Evolutionary conservation across 2,797 vertebrate genomes (phyloP), one percentile per base, ranked within the genome.

Genomic region (Tarsius wallacei): DNA sequence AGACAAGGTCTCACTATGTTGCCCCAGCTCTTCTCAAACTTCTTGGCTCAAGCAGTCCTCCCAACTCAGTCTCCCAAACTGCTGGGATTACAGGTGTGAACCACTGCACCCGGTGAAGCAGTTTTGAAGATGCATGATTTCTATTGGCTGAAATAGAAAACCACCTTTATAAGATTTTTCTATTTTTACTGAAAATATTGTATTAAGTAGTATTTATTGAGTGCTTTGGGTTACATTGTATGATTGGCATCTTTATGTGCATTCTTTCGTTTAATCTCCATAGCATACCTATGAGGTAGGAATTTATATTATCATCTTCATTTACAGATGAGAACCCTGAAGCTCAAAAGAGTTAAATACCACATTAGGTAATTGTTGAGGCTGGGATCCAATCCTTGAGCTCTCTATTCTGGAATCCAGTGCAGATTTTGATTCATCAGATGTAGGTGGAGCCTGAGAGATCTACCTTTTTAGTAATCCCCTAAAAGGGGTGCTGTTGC

Each of bases 81-180:
- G 42, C 42, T 42, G 42, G 42, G 42, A 42, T 42, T 42, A 42
- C 42, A 42, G 42, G 4, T 42, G 42, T 42, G 42, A 42, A 6
- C 42, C 42, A 42, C 42, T 42, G 42, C 42, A 42, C 42, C 42
- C 3, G 42, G 42, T 42, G 42, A 42, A 42, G 42, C 42, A 42
- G 42, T 92, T 77, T 55, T 16, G 9, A 53, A 96, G 73, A 96
- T 61, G 26, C 26, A 31, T 57, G 59, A n/a, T 76, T 88, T 42
- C 73, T 87, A 76, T 94, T 66, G 83, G 81, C 68, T 83, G 24
- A 36, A 76, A 87, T 82, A 96, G 68, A 95, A 96, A 97, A 51
- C 5, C 5, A 88, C 59, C 66, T 88, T 47, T 64, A 55, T 22
- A 12, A 36, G 12, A 13, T 33, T 59, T 89, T 85, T 95, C 31